phyloP scores from a whole-genome alignment of 2,888 invertebrate genomes.

The Sturmia bella region DNA sequence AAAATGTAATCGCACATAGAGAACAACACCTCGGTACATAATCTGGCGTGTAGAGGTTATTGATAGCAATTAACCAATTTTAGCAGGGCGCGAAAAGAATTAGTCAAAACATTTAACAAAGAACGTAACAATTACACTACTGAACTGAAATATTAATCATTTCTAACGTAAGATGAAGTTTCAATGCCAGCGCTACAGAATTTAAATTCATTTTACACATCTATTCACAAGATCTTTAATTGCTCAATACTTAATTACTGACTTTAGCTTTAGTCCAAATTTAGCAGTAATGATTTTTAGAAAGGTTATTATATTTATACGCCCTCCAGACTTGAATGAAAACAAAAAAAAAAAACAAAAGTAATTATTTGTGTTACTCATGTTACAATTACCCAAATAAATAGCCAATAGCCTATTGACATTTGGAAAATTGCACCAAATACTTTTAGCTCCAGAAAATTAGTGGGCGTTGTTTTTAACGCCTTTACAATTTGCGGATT shows the following conservation, averaged over 20 bases:
- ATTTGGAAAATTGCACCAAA: conserved; percentile 58
- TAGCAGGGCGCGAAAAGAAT: conserved; percentile 34
- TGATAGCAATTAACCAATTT: conserved; percentile 4
- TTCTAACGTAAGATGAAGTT: conserved; percentile 30
- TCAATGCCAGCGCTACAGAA: conserved; percentile 53
- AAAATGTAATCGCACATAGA: conserved; percentile 17
- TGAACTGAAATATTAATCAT: conserved; percentile 38
- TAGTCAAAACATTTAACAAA: conserved; percentile 57
- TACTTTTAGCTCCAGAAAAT: conserved; percentile 46
- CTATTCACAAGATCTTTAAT: conserved; percentile 32
- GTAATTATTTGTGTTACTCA: conserved; percentile 51
- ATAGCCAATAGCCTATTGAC: conserved; percentile 65
- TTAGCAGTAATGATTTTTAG: conserved; percentile 18
- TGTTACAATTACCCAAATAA: conserved; percentile 56
- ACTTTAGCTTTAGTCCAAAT: neutral
- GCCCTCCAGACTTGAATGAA: conserved; percentile 23
- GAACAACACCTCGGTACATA: conserved; percentile 1
- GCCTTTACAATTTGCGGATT: conserved; percentile 64
- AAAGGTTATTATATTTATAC: conserved; percentile 55
- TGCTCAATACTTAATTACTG: conserved; percentile 28
- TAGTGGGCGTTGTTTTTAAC: conserved; percentile 67
- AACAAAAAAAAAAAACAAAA: too few relatives aligned
- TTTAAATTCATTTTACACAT: neutral
- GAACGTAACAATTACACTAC: conserved; percentile 40
- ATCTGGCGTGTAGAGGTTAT: neutral